These are phyloP conservation scores for Poecilus cupreus DNA, from an alignment of 2,888 invertebrate species.

Conservation along the genomic window DNA sequence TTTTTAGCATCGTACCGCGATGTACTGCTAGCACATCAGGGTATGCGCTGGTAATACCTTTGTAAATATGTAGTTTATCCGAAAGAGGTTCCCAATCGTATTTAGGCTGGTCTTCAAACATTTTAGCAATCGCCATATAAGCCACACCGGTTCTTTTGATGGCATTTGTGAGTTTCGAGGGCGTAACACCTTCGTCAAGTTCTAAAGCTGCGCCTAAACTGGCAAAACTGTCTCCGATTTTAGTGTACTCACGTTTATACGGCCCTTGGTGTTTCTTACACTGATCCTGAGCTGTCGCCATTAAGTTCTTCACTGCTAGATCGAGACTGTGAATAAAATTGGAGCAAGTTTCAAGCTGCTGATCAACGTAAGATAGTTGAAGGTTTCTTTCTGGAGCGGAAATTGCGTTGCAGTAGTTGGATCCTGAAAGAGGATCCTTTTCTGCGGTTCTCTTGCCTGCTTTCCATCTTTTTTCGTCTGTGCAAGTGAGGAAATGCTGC, in stretches of 20 bases:
- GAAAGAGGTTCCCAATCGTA: slow-evolving; percentile 92
- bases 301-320: slow-evolving; percentile 87
- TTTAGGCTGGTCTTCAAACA: slow-evolving; percentile 93
- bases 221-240: slow-evolving; percentile 91
- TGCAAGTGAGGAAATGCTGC: slow-evolving; percentile 97
- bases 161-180: slow-evolving; percentile 84
- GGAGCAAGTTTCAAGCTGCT: slow-evolving; percentile 88
- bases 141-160: slow-evolving; percentile 89
- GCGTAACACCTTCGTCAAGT: slow-evolving; percentile 82
- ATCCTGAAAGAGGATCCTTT: slow-evolving; percentile 92
- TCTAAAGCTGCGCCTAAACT: slow-evolving; percentile 89
- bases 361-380: slow-evolving; percentile 84
- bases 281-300: slow-evolving; percentile 88
- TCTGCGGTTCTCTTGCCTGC: slow-evolving; percentile 96
- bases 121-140: slow-evolving; percentile 90
- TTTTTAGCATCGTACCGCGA: slow-evolving; percentile 91
- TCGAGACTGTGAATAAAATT: slow-evolving; percentile 91
- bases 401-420: slow-evolving; percentile 92
- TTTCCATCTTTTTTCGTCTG: slow-evolving; percentile 98
- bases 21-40: slow-evolving; percentile 94
- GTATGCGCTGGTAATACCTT: slow-evolving; percentile 91
- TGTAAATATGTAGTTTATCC: slow-evolving; percentile 95
- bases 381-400: slow-evolving; percentile 88
- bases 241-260: slow-evolving; percentile 93
- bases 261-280: slow-evolving; percentile 89